Evolutionary conservation across 2,888 invertebrate genomes (phyloP).

Genomic region (Dolichopus griseipennis): DNA sequence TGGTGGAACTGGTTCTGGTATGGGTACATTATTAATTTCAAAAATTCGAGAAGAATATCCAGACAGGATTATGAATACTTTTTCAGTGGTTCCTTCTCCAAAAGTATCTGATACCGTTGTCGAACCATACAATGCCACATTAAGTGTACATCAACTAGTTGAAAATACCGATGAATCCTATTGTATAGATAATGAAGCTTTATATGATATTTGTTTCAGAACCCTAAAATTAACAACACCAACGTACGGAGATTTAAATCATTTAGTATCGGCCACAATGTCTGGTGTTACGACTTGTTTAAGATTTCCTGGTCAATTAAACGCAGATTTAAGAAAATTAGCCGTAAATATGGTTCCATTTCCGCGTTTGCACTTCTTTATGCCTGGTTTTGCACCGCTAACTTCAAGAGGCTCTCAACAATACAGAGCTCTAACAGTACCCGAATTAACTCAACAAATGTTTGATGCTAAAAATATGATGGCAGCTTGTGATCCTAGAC

Average conservation of each 20-base stretch:
- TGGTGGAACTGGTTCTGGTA: conserved; percentile 81
- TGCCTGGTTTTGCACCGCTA: conserved; percentile 91
- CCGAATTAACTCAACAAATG: conserved; percentile 85
- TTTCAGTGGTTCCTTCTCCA: conserved; percentile 75
- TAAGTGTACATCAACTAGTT: conserved; percentile 79
- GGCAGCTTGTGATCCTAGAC: conserved; percentile 90
- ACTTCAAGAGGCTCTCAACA: conserved; percentile 84
- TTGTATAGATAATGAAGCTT: conserved; percentile 87
- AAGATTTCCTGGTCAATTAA: conserved; percentile 86
- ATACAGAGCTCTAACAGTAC: conserved; percentile 82
- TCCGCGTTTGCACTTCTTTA: conserved; percentile 91
- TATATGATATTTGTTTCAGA: conserved; percentile 87
- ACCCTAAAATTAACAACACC: conserved; percentile 81
- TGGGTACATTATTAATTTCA: conserved; percentile 79
- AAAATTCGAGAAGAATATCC: conserved; percentile 86
- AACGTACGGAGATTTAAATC: conserved; percentile 88
- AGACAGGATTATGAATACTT: conserved; percentile 78
- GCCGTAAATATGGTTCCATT: conserved; percentile 98
- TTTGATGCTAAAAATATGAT: conserved; percentile 97
- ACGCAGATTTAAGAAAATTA: conserved; percentile 83
- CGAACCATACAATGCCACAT: conserved; percentile 84
- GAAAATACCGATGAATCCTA: conserved; percentile 87
- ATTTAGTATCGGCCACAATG: conserved; percentile 80
- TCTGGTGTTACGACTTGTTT: conserved; percentile 80
- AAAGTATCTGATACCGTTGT: conserved; percentile 57